Percentiles rank a stretch among this genome's conserved stretches.
These are phyloP conservation scores for Myotis planiceps DNA, from an alignment of 2,797 vertebrate genomes.

Conservation along the genomic window DNA sequence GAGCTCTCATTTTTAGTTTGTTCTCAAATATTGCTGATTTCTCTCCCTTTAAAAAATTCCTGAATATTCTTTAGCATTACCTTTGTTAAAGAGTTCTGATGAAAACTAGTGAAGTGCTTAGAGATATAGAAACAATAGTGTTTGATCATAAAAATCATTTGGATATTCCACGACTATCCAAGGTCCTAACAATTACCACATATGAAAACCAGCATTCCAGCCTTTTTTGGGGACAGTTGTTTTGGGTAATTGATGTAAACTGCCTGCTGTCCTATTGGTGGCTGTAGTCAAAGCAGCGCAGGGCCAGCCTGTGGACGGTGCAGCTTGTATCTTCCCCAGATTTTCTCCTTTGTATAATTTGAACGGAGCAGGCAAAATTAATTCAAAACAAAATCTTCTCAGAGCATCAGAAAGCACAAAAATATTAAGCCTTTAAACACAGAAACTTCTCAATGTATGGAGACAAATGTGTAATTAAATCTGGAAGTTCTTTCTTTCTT, in stretches of 20 bases:
- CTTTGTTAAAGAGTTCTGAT: background rate
- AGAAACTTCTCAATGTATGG: slow-evolving; percentile 58
- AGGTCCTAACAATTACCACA: background rate
- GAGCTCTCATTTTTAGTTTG: background rate
- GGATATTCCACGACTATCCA: background rate
- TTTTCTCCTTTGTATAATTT: slow-evolving; percentile 66
- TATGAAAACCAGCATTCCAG: background rate
- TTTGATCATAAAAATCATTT: background rate
- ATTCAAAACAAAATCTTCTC: slow-evolving; percentile 69
- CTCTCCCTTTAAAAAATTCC: background rate
- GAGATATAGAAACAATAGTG: background rate
- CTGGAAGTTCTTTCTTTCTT: slow-evolving; percentile 53
- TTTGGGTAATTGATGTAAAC: slow-evolving; percentile 47
- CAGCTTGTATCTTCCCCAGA: slow-evolving; percentile 17
- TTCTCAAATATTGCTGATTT: background rate
- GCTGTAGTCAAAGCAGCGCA: background rate
- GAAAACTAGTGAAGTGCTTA: background rate
- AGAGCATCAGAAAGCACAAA: slow-evolving; percentile 29
- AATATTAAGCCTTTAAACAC: slow-evolving; percentile 37
- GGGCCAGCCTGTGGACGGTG: slow-evolving; percentile 3
- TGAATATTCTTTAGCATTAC: background rate
- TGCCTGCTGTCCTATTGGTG: background rate
- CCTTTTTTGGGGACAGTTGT: background rate
- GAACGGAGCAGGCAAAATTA: slow-evolving; percentile 56
- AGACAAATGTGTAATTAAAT: slow-evolving; percentile 79